Percentiles rank a stretch among this genome's conserved stretches.
Evolutionary conservation across 1,140 invertebrate species (phyloP).

Genomic region (Glomeris maerens): DNA sequence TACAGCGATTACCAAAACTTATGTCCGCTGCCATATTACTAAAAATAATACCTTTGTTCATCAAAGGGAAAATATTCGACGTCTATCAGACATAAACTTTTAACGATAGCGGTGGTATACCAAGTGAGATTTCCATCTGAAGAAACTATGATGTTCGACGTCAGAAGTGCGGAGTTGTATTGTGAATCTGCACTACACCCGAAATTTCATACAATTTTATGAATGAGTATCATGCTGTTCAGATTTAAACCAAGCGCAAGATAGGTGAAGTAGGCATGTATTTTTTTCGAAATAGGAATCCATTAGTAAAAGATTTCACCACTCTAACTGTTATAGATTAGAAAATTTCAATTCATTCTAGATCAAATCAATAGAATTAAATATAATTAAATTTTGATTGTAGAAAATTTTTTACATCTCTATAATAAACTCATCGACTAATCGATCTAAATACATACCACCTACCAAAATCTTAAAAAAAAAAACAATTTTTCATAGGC

Average conservation of each 20-base stretch:
- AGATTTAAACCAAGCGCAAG: neutral
- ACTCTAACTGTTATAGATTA: no score
- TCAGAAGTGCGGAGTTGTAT: slow-evolving; percentile 30
- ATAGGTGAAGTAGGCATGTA: slow-evolving; percentile 1
- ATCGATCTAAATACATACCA: no score
- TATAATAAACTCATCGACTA: no score
- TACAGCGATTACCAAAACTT: no score
- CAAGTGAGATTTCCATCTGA: slow-evolving; percentile 30
- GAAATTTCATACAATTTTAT: slow-evolving; percentile 10
- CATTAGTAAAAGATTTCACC: no score
- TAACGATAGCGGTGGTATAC: slow-evolving; percentile 29
- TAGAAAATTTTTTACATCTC: no score
- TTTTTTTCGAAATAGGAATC: neutral
- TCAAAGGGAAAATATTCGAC: slow-evolving; percentile 43
- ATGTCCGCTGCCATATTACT: no score
- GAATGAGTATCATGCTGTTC: neutral
- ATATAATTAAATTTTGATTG: no score
- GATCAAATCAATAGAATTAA: no score
- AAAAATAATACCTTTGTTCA: slow-evolving; percentile 35
- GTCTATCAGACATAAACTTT: slow-evolving; percentile 28
- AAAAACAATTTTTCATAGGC: no score
- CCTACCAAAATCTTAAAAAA: no score
- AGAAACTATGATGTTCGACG: slow-evolving; percentile 30
- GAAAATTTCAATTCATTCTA: no score
- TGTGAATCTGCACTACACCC: slow-evolving; percentile 28